A percentile compares a stretch with the other conserved stretches of the same genome.
Conservation (phyloP, 2,797 vertebrate species). For the Micropoecilia bifurca region DNA sequence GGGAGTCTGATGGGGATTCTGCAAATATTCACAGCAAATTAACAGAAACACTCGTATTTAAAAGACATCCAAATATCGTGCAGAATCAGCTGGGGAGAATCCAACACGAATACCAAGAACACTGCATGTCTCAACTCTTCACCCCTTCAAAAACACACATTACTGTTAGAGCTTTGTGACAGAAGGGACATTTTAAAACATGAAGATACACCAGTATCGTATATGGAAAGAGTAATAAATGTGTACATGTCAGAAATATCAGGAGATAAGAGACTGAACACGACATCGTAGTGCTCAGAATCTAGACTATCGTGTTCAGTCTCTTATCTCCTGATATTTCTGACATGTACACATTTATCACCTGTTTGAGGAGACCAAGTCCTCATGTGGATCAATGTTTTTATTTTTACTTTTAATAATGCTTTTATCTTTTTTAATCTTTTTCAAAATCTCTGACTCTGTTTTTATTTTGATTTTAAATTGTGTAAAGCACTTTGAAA, state of each 20-base stretch:
- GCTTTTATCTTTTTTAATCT: no score
- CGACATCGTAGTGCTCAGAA: no score
- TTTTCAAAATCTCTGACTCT: no score
- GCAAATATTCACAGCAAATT: constrained; percentile 45
- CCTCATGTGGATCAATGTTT: no score
- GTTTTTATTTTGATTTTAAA: no score
- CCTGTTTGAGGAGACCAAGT: no score
- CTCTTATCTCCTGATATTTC: no score
- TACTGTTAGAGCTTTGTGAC: not conserved
- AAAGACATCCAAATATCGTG: not conserved
- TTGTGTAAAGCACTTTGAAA: no score
- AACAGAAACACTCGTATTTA: not conserved
- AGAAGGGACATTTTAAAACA: not conserved
- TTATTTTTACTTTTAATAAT: no score
- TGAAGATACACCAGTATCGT: not conserved
- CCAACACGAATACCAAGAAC: not conserved
- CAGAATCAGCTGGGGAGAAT: not conserved
- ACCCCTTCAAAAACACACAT: not conserved
- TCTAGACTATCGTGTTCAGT: no score
- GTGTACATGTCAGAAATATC: not conserved
- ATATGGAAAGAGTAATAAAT: not conserved
- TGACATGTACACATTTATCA: no score
- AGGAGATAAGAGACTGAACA: not conserved
- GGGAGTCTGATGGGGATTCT: constrained; percentile 83
- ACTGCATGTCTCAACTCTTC: not conserved